These are phyloP conservation scores for Columba janthina DNA, from an alignment of 2,113 vertebrate species.

Conservation along the genomic window DNA sequence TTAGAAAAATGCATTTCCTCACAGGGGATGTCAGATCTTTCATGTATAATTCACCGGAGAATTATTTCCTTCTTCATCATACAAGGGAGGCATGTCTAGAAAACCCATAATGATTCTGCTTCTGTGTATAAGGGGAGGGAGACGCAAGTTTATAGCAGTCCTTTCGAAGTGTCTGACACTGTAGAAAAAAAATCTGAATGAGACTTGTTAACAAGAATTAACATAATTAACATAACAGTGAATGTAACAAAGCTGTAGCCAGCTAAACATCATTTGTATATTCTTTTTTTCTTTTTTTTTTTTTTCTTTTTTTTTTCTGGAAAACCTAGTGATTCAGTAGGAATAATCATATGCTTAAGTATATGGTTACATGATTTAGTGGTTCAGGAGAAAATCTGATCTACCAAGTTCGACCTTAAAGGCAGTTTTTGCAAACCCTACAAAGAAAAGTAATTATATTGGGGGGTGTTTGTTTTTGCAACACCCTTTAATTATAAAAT, in stretches of 20 bases:
- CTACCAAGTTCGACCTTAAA: not conserved
- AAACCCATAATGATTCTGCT: not conserved
- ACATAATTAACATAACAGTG: not conserved
- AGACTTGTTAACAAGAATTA: not conserved
- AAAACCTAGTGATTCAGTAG: not conserved
- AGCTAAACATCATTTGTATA: not conserved
- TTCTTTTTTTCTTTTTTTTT: rapidly evolving
- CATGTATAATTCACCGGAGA: not conserved
- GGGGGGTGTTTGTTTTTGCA: not conserved
- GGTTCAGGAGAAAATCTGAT: not conserved
- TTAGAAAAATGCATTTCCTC: not conserved
- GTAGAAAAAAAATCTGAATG: not conserved
- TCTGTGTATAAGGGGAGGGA: not conserved
- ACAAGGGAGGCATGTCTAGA: not conserved
- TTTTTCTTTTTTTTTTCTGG: not conserved
- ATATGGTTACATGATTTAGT: not conserved
- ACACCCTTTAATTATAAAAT: not conserved
- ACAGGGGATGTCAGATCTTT: not conserved
- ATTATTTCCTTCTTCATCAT: not conserved
- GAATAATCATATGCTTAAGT: not conserved
- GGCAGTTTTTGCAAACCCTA: not conserved
- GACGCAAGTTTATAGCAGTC: not conserved
- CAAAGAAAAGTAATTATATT: not conserved
- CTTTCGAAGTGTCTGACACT: not conserved
- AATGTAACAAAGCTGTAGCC: not conserved